Conservation (phyloP, 2,797 vertebrate species). For the Notoglanidium macrostoma region DNA sequence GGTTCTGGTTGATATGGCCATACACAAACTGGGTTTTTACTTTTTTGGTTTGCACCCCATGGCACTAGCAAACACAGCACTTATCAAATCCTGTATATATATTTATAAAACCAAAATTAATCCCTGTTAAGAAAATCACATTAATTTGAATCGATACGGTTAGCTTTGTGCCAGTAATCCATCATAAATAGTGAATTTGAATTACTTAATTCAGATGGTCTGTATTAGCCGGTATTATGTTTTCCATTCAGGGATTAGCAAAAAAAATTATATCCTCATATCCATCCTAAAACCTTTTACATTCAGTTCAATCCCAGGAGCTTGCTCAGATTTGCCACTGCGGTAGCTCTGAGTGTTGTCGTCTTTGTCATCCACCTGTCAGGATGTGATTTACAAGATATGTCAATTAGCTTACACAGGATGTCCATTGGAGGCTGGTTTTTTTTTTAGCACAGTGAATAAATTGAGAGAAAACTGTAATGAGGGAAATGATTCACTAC, state of each 20-base stretch:
- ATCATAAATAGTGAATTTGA: background rate
- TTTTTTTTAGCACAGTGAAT: background rate
- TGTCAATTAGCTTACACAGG: background rate
- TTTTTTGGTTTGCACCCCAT: constrained; percentile 8
- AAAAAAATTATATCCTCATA: background rate
- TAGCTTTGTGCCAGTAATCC: background rate
- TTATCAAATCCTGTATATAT: background rate
- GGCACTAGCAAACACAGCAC: background rate
- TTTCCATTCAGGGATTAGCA: background rate
- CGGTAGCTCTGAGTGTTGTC: background rate
- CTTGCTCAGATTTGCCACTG: background rate
- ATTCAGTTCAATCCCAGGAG: background rate
- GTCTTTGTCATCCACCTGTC: background rate
- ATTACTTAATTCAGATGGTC: too few relatives aligned
- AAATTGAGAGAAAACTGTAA: background rate
- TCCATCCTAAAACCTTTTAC: background rate
- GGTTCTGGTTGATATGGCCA: background rate
- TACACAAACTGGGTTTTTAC: background rate
- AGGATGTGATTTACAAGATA: background rate
- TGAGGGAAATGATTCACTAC: background rate
- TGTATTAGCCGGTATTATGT: background rate
- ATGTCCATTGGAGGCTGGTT: background rate
- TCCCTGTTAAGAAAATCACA: too few relatives aligned
- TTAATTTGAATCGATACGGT: background rate
- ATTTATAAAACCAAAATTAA: too few relatives aligned